A percentile compares a stretch with the other conserved stretches of the same genome.
phyloP scores from a whole-genome alignment of 23 tunicate species.

The Ascidia mentula region DNA sequence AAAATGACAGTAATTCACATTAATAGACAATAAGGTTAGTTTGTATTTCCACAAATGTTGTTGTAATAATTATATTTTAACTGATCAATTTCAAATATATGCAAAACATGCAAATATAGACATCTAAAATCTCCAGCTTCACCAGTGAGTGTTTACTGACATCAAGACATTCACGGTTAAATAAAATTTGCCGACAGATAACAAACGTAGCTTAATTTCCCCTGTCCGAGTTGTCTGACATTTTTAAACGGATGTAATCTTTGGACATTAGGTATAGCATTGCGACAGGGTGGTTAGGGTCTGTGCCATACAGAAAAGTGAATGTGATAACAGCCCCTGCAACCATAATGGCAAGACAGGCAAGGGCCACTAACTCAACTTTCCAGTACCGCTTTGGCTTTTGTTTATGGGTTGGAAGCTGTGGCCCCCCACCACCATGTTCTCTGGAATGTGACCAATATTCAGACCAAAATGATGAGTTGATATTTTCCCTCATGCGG shows the following conservation, averaged over 20 bases:
- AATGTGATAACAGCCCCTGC: background rate
- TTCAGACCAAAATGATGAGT: constrained; percentile 36
- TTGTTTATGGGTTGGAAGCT: constrained; percentile 34
- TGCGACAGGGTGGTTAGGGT: background rate
- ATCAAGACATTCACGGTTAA: too few relatives aligned
- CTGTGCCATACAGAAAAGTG: background rate
- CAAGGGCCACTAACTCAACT: background rate
- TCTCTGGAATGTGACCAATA: constrained; percentile 27
- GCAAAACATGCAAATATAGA: too few relatives aligned
- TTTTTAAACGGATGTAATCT: background rate
- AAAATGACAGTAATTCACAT: too few relatives aligned
- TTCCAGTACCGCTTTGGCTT: background rate
- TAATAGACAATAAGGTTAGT: too few relatives aligned
- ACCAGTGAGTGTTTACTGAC: too few relatives aligned
- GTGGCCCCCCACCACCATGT: constrained; percentile 64
- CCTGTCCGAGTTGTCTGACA: background rate
- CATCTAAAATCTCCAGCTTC: too few relatives aligned
- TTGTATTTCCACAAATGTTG: too few relatives aligned
- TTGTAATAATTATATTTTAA: too few relatives aligned
- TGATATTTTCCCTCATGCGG: constrained; percentile 16
- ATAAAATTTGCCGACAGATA: too few relatives aligned
- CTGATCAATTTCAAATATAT: too few relatives aligned
- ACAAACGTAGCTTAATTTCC: too few relatives aligned
- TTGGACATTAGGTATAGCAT: background rate
- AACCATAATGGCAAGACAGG: background rate